phyloP scores from a whole-genome alignment of 2,888 invertebrate species.

The Galeruca laticollis region DNA sequence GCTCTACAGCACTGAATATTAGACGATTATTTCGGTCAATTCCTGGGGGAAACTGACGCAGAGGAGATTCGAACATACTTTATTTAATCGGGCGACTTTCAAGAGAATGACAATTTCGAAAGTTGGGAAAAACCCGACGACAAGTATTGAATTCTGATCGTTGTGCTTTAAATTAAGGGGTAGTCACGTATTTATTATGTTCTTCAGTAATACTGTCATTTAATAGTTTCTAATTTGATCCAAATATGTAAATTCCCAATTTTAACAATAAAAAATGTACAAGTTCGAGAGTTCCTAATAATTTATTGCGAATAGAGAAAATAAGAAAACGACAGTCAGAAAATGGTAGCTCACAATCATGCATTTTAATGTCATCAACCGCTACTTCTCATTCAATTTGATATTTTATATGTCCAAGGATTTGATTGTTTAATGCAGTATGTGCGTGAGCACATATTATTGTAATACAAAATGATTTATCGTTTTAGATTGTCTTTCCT shows the following conservation, averaged over 20 bases:
- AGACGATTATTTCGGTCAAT: slow-evolving; percentile 10
- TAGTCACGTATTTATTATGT: slow-evolving; percentile 26
- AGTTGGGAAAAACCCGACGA: slow-evolving; percentile 22
- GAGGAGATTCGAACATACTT: slow-evolving; percentile 24
- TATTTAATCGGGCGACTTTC: slow-evolving; percentile 27
- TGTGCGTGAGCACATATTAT: no score
- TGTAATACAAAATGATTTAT: no score
- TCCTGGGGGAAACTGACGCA: slow-evolving; percentile 15
- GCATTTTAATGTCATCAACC: no score
- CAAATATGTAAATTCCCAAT: neutral
- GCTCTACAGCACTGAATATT: slow-evolving; percentile 11
- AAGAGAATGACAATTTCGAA: slow-evolving; percentile 30
- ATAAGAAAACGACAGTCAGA: no score
- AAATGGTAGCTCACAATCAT: no score
- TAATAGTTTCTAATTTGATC: neutral
- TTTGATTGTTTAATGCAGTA: no score
- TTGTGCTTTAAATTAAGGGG: slow-evolving; percentile 9
- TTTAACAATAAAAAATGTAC: neutral
- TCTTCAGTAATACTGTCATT: neutral
- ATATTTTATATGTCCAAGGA: no score
- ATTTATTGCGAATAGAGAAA: no score
- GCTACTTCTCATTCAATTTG: no score
- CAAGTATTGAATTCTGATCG: slow-evolving; percentile 23
- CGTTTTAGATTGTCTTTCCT: no score
- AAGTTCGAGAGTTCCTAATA: neutral